Evolutionary conservation across 2,113 vertebrate species (phyloP).

Genomic region (Elanus axillaris): DNA sequence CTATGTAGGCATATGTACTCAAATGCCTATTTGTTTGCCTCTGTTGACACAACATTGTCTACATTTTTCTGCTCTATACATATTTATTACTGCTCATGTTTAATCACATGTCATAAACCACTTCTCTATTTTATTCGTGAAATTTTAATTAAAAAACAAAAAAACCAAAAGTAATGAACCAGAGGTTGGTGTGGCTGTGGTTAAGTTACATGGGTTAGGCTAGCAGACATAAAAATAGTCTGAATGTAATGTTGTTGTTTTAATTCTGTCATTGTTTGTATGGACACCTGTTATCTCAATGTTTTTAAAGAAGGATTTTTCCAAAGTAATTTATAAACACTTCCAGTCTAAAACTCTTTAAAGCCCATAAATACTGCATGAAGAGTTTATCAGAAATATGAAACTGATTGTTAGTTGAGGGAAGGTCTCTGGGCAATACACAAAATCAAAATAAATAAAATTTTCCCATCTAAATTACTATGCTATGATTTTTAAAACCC

Average conservation of each 20-base stretch:
- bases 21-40: neutral
- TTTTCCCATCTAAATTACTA: neutral
- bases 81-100: constrained; percentile 23
- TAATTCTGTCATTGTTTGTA: constrained; percentile 17
- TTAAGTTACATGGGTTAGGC: constrained; percentile 38
- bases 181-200: neutral
- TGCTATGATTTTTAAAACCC: neutral
- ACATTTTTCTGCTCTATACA: constrained; percentile 20
- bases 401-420: neutral
- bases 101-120: constrained; percentile 37
- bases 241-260: constrained; percentile 7
- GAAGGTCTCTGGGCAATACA: neutral
- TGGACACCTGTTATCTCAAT: neutral
- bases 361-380: neutral
- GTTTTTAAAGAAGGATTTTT: constrained; percentile 25
- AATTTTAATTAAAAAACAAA: constrained; percentile 2
- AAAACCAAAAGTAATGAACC: neutral
- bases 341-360: neutral
- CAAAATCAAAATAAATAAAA: neutral
- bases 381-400: neutral
- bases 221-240: neutral
- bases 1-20: neutral
- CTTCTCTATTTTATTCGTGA: constrained; percentile 45
- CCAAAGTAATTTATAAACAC: neutral
- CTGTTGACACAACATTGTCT: neutral